Conservation (phyloP, 2,888 invertebrate genomes). For the Anticlea derivata region DNA sequence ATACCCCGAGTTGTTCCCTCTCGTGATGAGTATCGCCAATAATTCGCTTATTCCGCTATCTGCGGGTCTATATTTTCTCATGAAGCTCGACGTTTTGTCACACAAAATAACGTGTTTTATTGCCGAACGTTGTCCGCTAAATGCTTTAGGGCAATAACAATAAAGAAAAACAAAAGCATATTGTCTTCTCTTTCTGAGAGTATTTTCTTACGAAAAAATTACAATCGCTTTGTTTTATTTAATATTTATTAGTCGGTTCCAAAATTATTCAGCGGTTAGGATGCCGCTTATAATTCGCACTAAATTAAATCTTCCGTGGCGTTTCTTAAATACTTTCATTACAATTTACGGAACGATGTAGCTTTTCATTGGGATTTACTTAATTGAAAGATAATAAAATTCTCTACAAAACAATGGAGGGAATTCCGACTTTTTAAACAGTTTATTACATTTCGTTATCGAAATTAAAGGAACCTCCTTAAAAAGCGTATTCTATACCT, state of each 20-base stretch:
- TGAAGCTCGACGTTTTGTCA: slow-evolving; percentile 81
- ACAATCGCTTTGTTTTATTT: slow-evolving; percentile 72
- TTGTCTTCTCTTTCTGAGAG: slow-evolving; percentile 67
- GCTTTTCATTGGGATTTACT: slow-evolving; percentile 27
- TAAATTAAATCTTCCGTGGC: slow-evolving; percentile 54
- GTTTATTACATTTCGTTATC: slow-evolving; percentile 18
- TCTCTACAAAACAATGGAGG: slow-evolving; percentile 14
- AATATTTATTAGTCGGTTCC: slow-evolving; percentile 73
- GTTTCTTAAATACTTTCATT: slow-evolving; percentile 44
- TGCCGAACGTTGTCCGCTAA: slow-evolving; percentile 69
- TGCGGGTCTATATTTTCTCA: slow-evolving; percentile 83
- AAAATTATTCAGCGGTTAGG: slow-evolving; percentile 66
- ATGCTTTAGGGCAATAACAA: slow-evolving; percentile 82
- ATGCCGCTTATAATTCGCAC: slow-evolving; percentile 56
- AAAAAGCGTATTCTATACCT: too few relatives aligned
- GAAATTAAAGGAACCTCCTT: not conserved
- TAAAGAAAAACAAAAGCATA: slow-evolving; percentile 82
- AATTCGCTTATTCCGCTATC: slow-evolving; percentile 80
- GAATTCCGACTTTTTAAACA: slow-evolving; percentile 23
- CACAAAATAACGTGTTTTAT: slow-evolving; percentile 83
- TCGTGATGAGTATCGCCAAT: slow-evolving; percentile 61
- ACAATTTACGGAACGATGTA: slow-evolving; percentile 20
- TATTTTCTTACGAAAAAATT: slow-evolving; percentile 73
- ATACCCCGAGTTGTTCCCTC: slow-evolving; percentile 53
- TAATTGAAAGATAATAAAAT: slow-evolving; percentile 30